phyloP scores from a whole-genome alignment of 2,797 vertebrate species.

The Steatocranus sp. region DNA sequence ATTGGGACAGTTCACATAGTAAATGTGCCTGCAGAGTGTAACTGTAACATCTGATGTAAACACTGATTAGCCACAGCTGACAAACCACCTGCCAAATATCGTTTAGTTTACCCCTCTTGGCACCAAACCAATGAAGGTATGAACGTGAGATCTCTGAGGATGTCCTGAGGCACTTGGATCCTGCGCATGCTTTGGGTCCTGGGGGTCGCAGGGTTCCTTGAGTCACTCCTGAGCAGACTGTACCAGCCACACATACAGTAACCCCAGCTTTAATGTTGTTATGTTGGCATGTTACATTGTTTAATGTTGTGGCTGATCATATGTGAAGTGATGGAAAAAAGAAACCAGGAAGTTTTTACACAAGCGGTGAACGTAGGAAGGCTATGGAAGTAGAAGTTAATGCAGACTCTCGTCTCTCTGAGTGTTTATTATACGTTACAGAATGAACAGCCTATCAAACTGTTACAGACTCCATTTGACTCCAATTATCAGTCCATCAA shows the following conservation, averaged over 20 bases:
- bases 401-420: neutral
- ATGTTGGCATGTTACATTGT: neutral
- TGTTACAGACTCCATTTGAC: neutral
- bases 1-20: neutral
- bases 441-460: neutral
- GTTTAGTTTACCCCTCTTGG: neutral
- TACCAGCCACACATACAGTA: neutral
- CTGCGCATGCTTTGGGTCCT: neutral
- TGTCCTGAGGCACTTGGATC: neutral
- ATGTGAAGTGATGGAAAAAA: neutral
- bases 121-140: neutral
- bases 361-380: neutral
- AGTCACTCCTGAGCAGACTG: neutral
- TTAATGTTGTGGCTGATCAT: neutral
- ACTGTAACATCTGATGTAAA: neutral
- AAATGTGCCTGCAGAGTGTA: neutral
- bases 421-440: neutral
- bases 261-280: neutral
- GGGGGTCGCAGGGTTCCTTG: accelerated
- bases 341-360: neutral
- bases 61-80: neutral
- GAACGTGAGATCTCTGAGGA: neutral
- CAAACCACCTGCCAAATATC: neutral
- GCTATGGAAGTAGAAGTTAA: neutral
- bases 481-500: neutral